Evolutionary conservation across 1,140 invertebrate species (phyloP), one percentile per base, ranked within the genome.

Genomic region (Cydia amplana): DNA sequence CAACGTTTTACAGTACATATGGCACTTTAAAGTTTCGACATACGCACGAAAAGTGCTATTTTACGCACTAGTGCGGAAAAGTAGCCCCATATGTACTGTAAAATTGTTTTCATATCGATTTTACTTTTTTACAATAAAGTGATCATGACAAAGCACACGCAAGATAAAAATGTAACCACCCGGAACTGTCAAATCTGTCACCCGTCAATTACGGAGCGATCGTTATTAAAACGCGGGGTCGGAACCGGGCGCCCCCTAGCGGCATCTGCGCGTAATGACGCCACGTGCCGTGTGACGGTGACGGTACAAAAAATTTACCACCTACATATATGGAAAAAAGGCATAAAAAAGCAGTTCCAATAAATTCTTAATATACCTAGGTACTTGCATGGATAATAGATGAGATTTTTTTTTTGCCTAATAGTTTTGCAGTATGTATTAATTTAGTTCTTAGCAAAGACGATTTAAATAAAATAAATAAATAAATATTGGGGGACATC

Each of bases 241-340:
- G 65, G 28, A 32, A n/a, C 25, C 28, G 23, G 2, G 28, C 23
- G 14, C 63, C 60, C 63, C 16, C 32, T 32, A 40, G 51, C 51
- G 25, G 32, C 65, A 70, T 70, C 65, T 70, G 65, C 28, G 28
- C 65, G 65, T 70, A 70, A 70, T 36, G 65, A 70, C 32, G 65
- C 4, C 65, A 70, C 65, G 65, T 70, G 65, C 28, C 65, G 32
- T 18, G 28, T 36, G 25, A 32, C 28, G 28, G 28, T 36, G 25
- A 32, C 28, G 28, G 46, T 14, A 70, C 32, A 70, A 70, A 70
- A 70, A 70, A 70, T 14, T 36, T 70, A 36, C 28, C 64, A 65
- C 16, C 12, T 10, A 65, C 1, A 63, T 16, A 3, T 28, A 16
- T 16, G 23, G 16, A 9, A 18, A 36, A 40, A 70, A 70, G 14